These are phyloP conservation scores for Parotia lawesii DNA, from an alignment of 2,113 vertebrate species.

Conservation along the genomic window DNA sequence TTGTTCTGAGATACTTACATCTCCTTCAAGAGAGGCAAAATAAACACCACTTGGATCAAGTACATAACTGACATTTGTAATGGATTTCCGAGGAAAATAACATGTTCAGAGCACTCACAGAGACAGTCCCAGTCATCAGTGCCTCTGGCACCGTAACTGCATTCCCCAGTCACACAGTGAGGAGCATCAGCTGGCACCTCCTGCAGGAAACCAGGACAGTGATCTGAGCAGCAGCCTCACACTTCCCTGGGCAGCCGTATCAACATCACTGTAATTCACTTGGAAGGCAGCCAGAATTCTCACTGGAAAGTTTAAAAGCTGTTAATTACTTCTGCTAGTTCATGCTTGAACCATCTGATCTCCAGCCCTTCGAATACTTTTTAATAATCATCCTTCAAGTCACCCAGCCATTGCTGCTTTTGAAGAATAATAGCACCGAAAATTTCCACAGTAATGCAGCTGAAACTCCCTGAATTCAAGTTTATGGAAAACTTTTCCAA, in stretches of 20 bases:
- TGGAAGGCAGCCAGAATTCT: background rate
- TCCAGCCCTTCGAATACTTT: background rate
- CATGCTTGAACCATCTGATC: background rate
- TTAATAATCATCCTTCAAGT: background rate
- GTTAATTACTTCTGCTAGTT: background rate
- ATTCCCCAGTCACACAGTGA: constrained; percentile 84
- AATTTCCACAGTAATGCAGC: background rate
- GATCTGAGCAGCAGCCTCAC: background rate
- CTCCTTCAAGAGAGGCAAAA: constrained; percentile 73
- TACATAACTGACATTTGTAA: constrained; percentile 69
- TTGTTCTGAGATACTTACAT: constrained; percentile 61
- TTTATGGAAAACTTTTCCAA: background rate
- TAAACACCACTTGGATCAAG: constrained; percentile 86
- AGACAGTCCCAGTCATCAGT: constrained; percentile 86
- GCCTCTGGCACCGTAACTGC: constrained; percentile 84
- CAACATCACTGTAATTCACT: background rate
- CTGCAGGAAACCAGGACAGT: constrained; percentile 8
- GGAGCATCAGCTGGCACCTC: constrained; percentile 84
- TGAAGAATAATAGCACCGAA: background rate
- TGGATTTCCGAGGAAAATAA: constrained; percentile 74
- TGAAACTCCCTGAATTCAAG: background rate
- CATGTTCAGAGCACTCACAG: constrained; percentile 76
- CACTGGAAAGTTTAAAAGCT: background rate
- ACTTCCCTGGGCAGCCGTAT: background rate
- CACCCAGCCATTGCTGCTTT: background rate